These are phyloP conservation scores for Fulmarus glacialis DNA, from an alignment of 2,113 vertebrate species.

Conservation along the genomic window DNA sequence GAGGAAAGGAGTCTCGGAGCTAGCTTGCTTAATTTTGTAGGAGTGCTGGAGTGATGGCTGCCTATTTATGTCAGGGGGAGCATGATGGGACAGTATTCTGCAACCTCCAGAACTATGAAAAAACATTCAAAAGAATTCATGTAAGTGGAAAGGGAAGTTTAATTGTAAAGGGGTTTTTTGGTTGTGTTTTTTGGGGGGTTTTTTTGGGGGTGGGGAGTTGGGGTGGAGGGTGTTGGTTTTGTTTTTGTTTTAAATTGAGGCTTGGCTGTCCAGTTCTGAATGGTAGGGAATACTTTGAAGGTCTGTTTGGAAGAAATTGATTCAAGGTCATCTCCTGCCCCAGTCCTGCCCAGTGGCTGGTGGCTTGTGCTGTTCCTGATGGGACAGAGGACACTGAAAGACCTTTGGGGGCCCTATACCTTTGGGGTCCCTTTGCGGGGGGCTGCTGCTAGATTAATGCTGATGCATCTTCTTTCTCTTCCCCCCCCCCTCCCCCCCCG, in stretches of 20 bases:
- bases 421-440: background rate
- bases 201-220: background rate
- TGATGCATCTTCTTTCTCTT: background rate
- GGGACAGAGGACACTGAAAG: background rate
- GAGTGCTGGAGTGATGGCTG: background rate
- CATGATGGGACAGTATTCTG: background rate
- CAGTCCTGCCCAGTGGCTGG: background rate
- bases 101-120: background rate
- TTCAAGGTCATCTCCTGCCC: background rate
- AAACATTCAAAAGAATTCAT: background rate
- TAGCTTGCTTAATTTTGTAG: background rate
- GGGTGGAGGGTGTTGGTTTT: background rate
- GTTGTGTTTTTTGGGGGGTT: too few relatives aligned
- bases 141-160: background rate
- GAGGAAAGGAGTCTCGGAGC: background rate
- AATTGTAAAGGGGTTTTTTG: background rate
- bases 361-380: background rate
- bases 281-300: background rate
- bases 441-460: background rate
- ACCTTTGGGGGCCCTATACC: background rate
- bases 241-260: background rate
- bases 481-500: too few relatives aligned
- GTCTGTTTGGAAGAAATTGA: background rate
- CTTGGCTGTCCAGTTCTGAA: background rate
- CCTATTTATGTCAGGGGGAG: background rate